Evolutionary conservation across 2,113 vertebrate genomes (phyloP).

Genomic region (Myotis lucifugus): DNA sequence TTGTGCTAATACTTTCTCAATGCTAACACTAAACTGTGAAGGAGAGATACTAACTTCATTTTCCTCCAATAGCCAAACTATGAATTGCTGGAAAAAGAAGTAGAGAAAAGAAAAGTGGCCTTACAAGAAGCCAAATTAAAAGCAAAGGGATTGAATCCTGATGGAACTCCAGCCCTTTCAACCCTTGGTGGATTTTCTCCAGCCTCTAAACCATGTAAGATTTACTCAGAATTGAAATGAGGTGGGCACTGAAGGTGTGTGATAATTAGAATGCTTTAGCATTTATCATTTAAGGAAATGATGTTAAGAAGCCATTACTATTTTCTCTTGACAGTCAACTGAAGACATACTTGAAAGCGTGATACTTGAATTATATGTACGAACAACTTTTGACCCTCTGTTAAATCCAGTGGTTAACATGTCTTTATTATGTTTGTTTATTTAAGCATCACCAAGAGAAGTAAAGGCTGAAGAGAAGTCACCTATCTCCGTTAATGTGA

Average conservation of each 20-base stretch:
- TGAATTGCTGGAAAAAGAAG: conserved; percentile 96
- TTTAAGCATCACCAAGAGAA: conserved; percentile 91
- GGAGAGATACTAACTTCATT: background rate
- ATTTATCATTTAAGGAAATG: background rate
- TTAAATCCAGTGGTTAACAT: background rate
- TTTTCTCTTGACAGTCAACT: background rate
- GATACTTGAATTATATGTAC: background rate
- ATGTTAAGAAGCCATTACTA: background rate
- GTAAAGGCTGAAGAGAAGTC: conserved; percentile 94
- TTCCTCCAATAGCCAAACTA: conserved; percentile 92
- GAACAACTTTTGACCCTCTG: background rate
- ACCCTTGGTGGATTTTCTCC: conserved; percentile 96
- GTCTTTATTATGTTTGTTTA: background rate
- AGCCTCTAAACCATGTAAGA: conserved; percentile 94
- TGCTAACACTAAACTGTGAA: background rate
- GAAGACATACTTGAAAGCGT: background rate
- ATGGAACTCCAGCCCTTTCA: conserved; percentile 96
- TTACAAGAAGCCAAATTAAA: conserved; percentile 97
- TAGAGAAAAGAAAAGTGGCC: conserved; percentile 96
- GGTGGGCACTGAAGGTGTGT: background rate
- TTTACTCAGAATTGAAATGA: background rate
- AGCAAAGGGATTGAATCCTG: conserved; percentile 97
- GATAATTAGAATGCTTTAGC: background rate
- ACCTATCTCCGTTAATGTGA: conserved; percentile 89
- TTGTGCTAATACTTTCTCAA: background rate